phyloP scores from a whole-genome alignment of 2,888 invertebrate genomes.

The Drosophila mimica region DNA sequence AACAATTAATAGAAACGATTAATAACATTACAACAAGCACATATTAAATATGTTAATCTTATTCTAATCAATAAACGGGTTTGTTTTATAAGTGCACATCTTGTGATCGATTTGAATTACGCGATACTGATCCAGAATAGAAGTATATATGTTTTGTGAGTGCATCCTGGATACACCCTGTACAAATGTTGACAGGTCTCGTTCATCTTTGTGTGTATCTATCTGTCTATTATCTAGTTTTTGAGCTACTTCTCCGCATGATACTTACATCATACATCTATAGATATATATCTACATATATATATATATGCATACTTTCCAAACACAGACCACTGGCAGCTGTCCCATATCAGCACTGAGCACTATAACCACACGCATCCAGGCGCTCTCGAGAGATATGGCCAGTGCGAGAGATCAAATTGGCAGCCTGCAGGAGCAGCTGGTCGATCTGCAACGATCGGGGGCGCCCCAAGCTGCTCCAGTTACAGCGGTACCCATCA shows the following conservation, averaged over 20 bases:
- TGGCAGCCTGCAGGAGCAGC: conserved; percentile 65
- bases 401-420: conserved; percentile 44
- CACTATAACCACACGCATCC: conserved; percentile 56
- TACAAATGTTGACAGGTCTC: background rate
- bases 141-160: too few species aligned
- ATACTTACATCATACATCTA: background rate
- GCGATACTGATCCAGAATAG: background rate
- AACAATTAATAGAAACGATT: background rate
- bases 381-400: conserved; percentile 48
- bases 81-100: background rate
- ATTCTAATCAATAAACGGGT: background rate
- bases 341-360: conserved; percentile 56
- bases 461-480: background rate
- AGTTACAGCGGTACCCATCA: background rate
- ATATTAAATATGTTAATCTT: too few species aligned
- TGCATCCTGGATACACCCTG: too few species aligned
- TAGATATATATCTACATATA: background rate
- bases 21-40: background rate
- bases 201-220: too few species aligned
- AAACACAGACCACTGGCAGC: conserved; percentile 32
- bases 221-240: too few species aligned
- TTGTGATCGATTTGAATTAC: background rate
- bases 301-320: background rate
- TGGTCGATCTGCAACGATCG: conserved; percentile 54
- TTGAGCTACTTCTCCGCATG: background rate